These are phyloP conservation scores for Brevimyrus niger DNA, from an alignment of 2,113 vertebrate genomes.

Conservation along the genomic window DNA sequence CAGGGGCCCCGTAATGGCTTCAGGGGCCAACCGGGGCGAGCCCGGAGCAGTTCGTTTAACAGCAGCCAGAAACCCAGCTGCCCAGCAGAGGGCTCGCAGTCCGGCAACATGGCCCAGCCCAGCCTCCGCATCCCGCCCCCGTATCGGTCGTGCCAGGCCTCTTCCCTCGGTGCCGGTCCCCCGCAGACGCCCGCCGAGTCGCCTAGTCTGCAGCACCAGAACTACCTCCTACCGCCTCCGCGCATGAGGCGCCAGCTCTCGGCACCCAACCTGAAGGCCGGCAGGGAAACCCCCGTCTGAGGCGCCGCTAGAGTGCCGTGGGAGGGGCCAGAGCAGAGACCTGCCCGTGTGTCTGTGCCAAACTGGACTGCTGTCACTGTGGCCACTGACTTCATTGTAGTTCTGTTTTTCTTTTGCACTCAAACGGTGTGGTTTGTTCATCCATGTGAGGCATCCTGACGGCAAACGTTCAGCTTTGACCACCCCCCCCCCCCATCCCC, in stretches of 20 bases:
- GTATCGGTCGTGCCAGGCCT: constrained; percentile 52
- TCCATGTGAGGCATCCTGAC: constrained; percentile 43
- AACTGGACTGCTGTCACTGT: constrained; percentile 33
- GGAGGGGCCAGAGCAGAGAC: not conserved
- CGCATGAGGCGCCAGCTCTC: constrained; percentile 92
- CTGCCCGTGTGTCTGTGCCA: constrained; percentile 34
- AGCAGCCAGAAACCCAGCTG: constrained; percentile 63
- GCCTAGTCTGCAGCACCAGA: constrained; percentile 52
- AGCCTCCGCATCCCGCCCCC: constrained; percentile 41
- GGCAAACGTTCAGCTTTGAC: constrained; percentile 28
- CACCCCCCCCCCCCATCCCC: constrained; percentile 15
- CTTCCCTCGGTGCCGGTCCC: constrained; percentile 43
- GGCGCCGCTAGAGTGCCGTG: not conserved
- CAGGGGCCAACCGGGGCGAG: constrained; percentile 53
- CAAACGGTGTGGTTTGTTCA: constrained; percentile 49
- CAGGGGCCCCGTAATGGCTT: constrained; percentile 65
- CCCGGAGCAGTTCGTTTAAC: constrained; percentile 89
- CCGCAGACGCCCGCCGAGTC: constrained; percentile 56
- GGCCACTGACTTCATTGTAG: constrained; percentile 19
- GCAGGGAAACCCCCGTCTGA: constrained; percentile 87
- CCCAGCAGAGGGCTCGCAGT: constrained; percentile 60
- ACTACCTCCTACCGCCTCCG: constrained; percentile 72
- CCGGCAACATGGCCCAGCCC: constrained; percentile 60
- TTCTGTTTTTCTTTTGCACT: constrained; percentile 39
- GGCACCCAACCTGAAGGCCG: constrained; percentile 87